These are phyloP conservation scores for Eulemur macaco DNA, from an alignment of 2,113 vertebrate genomes.

Conservation along the genomic window DNA sequence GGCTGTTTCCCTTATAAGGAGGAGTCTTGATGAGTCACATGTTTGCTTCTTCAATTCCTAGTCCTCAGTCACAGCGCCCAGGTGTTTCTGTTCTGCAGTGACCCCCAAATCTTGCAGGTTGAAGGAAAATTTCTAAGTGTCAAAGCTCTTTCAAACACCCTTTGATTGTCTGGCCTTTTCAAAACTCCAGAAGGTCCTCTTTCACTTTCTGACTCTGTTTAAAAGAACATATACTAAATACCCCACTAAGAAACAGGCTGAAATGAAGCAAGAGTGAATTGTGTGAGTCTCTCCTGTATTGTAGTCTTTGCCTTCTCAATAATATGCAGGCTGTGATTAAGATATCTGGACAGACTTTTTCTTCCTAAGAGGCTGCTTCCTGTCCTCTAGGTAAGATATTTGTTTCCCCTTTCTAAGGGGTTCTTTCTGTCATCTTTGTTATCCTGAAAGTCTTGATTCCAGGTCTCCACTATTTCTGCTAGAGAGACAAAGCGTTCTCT, in stretches of 20 bases:
- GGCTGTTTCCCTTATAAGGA: rapidly evolving
- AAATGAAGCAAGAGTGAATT: background rate
- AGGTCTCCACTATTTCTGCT: background rate
- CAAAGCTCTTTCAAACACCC: background rate
- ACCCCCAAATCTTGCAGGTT: background rate
- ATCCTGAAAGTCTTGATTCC: background rate
- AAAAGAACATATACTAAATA: background rate
- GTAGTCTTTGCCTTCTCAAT: background rate
- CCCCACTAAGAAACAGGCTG: background rate
- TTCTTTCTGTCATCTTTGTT: background rate
- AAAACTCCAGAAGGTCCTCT: background rate
- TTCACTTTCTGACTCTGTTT: background rate
- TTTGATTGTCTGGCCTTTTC: background rate
- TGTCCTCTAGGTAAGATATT: background rate
- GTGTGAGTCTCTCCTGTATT: background rate
- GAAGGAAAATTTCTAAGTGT: background rate
- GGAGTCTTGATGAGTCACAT: background rate
- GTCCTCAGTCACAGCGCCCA: background rate
- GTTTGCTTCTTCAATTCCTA: background rate
- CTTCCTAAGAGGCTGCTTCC: background rate
- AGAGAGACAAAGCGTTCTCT: background rate
- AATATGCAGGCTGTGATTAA: background rate
- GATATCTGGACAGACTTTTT: background rate
- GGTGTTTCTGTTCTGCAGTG: background rate
- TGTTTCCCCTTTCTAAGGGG: background rate